Percentiles rank a stretch among this genome's conserved stretches.
Evolutionary conservation across 2,113 vertebrate genomes (phyloP).

Genomic region (Pyxicephalus adspersus): DNA sequence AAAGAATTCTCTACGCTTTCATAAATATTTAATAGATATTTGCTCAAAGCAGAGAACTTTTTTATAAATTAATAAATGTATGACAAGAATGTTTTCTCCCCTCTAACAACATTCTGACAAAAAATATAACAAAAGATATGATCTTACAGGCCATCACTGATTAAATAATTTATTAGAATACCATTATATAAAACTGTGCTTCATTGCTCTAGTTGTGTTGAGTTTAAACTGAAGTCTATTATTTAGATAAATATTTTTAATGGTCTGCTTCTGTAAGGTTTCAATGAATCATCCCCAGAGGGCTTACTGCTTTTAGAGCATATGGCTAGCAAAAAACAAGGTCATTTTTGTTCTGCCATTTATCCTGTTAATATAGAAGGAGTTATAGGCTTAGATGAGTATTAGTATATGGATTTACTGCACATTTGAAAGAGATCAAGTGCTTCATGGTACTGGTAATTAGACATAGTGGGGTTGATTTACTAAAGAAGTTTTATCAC

Average conservation of each 20-base stretch:
- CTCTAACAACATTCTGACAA: slow-evolving; percentile 18
- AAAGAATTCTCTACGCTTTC: slow-evolving; percentile 1
- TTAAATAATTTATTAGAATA: slow-evolving; percentile 45
- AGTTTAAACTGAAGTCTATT: slow-evolving; percentile 37
- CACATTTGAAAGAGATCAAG: neutral
- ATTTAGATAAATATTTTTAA: slow-evolving; percentile 47
- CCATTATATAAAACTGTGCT: slow-evolving; percentile 3
- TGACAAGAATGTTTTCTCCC: slow-evolving; percentile 24
- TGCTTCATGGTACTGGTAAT: neutral
- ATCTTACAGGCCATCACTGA: slow-evolving; percentile 7
- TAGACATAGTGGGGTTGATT: no score
- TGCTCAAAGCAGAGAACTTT: slow-evolving; percentile 8
- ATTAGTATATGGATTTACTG: slow-evolving; percentile 11
- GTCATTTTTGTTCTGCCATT: slow-evolving; percentile 50
- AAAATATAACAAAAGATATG: slow-evolving; percentile 6
- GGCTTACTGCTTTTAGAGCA: slow-evolving; percentile 47
- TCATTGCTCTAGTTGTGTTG: slow-evolving; percentile 37
- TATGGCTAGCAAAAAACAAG: slow-evolving; percentile 49
- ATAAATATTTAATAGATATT: slow-evolving; percentile 43
- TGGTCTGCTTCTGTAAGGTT: slow-evolving; percentile 27
- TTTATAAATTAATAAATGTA: slow-evolving; percentile 37
- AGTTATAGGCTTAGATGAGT: neutral
- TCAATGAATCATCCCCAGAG: slow-evolving; percentile 38
- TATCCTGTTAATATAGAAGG: slow-evolving; percentile 33
- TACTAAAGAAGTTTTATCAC: no score